Conservation (phyloP, 2,113 vertebrate genomes). For the Mobula birostris region DNA sequence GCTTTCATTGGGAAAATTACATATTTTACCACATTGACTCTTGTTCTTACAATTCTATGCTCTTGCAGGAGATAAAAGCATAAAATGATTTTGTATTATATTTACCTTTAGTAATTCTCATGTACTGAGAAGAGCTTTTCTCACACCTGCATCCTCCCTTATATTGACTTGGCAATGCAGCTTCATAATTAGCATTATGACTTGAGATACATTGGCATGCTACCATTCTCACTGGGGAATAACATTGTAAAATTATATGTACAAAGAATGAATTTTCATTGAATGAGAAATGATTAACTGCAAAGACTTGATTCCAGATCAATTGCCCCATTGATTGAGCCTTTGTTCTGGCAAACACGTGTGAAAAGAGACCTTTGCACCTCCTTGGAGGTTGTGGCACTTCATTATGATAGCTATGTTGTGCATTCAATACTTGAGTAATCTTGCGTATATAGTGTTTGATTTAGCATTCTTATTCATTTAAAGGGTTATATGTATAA, state of each 20-base stretch:
- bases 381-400: background rate
- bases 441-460: too few relatives aligned
- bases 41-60: background rate
- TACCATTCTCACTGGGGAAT: background rate
- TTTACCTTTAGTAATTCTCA: background rate
- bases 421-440: too few relatives aligned
- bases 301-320: background rate
- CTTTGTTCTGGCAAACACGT: background rate
- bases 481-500: too few relatives aligned
- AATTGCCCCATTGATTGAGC: background rate
- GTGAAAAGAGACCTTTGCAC: background rate
- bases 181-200: background rate
- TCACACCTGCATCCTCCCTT: background rate
- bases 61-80: background rate
- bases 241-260: background rate
- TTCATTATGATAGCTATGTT: too few relatives aligned
- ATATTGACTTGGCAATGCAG: background rate
- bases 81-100: background rate
- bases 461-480: too few relatives aligned
- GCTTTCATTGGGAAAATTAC: constrained; percentile 15
- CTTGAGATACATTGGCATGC: background rate
- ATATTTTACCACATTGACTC: constrained; percentile 5
- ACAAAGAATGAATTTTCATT: background rate
- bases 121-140: background rate
- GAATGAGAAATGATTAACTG: background rate